These are phyloP conservation scores for Geophilus truncorum DNA, from an alignment of 2,888 invertebrate species.

Conservation along the genomic window DNA sequence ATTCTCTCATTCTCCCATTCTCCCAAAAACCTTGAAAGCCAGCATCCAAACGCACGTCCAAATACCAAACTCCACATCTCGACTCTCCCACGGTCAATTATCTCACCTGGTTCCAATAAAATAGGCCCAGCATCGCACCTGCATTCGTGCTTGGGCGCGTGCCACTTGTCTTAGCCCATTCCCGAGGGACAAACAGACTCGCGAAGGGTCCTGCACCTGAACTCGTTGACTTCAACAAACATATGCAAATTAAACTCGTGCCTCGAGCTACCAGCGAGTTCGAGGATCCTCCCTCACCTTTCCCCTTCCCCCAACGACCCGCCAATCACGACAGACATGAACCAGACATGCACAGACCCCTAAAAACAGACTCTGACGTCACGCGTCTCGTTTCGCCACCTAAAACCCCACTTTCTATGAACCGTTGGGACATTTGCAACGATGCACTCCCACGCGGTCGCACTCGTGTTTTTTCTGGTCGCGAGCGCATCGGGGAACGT, in stretches of 20 bases:
- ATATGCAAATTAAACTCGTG: background rate
- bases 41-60: no score
- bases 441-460: background rate
- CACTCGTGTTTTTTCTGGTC: background rate
- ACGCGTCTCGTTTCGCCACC: background rate
- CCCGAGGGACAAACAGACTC: background rate
- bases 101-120: background rate
- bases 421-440: background rate
- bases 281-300: background rate
- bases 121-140: background rate
- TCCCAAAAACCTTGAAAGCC: no score
- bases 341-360: background rate
- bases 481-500: background rate
- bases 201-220: background rate
- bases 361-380: background rate
- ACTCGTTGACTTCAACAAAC: background rate
- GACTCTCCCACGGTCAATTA: background rate
- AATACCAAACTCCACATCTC: no score
- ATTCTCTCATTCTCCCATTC: no score
- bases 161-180: background rate
- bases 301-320: background rate
- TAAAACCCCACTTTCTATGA: background rate
- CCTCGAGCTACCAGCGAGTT: background rate
- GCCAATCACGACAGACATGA: background rate
- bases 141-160: background rate